phyloP scores from a whole-genome alignment of 2,888 invertebrate species.

The Drosophila diplacantha region DNA sequence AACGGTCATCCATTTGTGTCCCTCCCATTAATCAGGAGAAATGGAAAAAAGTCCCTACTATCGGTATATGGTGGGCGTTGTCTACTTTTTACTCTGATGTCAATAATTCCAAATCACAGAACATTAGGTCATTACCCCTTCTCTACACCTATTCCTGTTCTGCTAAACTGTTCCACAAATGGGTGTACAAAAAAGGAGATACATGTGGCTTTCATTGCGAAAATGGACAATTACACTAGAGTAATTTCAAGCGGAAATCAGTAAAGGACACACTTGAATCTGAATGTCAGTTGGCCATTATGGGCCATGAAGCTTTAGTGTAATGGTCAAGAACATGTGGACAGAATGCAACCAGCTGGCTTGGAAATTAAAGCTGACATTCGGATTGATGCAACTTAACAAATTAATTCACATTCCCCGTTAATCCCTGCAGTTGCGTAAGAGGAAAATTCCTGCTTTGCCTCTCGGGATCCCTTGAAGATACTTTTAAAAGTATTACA shows the following conservation, averaged over 20 bases:
- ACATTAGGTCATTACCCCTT: background rate
- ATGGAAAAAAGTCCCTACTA: background rate
- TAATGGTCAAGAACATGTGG: background rate
- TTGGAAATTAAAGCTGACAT: background rate
- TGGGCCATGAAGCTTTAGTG: constrained; percentile 1
- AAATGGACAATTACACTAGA: constrained; percentile 11
- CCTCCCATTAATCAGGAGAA: background rate
- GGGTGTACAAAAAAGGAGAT: background rate
- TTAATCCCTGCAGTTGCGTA: background rate
- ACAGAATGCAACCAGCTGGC: background rate
- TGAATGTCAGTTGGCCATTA: constrained; percentile 3
- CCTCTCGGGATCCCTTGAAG: background rate
- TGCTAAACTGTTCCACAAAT: background rate
- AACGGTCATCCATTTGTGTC: background rate
- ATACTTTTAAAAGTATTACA: background rate
- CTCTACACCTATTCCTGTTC: too few relatives aligned
- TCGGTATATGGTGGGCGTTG: background rate
- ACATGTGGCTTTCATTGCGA: constrained; percentile 17
- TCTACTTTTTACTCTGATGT: background rate
- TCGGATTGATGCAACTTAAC: constrained; percentile 2
- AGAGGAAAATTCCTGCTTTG: background rate
- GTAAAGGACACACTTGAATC: constrained; percentile 5
- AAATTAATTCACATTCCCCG: constrained; percentile 2
- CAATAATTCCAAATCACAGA: background rate
- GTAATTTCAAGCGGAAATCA: constrained; percentile 6